Base-by-base conservation (phyloP, 2,797 vertebrate genomes). In the Margarornis squamiger region DNA sequence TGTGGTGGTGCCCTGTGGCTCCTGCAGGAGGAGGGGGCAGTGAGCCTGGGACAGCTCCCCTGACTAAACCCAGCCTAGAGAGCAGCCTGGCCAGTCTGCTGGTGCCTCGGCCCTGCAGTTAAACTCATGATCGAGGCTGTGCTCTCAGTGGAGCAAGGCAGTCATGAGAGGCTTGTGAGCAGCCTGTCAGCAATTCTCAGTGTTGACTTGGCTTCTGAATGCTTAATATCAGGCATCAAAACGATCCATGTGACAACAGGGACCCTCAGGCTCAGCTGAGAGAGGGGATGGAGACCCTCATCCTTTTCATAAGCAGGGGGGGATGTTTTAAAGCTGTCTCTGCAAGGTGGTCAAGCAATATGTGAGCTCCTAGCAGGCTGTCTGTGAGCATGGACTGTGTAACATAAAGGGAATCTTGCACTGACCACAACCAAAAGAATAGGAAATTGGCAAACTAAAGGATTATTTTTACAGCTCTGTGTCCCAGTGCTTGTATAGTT, bases 231-330 rank as follows among this genome's bases (percentile, higher is more conserved):
- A 10, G 24, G 1, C 41, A 36, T 7, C 30, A 57, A n/a, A 55
- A 0, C 24, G 12, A 2, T 3, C 38, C 19, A 0, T 1, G 51
- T 19, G 45, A 8, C 36, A 43, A 4, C 51, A 48, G 83, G 43
- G 76, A 57, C 61, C 34, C 29, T 24, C 23, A 32, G 55, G 67
- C 83, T 75, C 5, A 0, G 65, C 52, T 70, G 10, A 62, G 74
- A 15, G 12, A 20, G 49, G 57, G 21, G n/a, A 22, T 24, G 30
- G 62, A 43, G 59, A 45, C 45, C 11, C 9, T 21, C 19, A 57
- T 54, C 32, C 18, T 20, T 55, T 34, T 17, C 4, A 26, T 14
- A 7, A 34, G 19, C 1, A 2, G 18, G 15, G 18, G 15, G 24
- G 52, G 17, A 20, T 13, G 4, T 12, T 26, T 51, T 13, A 14